Percentiles rank a stretch among this genome's conserved stretches.
Evolutionary conservation across 2,797 vertebrate genomes (phyloP).

Genomic region (Lophius americanus): DNA sequence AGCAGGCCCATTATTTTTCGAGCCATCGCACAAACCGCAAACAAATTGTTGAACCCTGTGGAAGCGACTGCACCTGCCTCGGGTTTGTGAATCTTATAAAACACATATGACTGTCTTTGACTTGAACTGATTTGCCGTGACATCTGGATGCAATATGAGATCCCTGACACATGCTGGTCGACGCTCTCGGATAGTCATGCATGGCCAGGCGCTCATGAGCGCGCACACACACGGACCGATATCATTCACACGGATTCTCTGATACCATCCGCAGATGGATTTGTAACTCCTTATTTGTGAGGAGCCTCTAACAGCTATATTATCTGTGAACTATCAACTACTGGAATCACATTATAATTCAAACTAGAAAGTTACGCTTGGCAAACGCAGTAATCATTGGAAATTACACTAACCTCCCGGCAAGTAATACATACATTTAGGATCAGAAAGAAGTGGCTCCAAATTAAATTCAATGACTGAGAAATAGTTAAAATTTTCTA

Average conservation of each 20-base stretch:
- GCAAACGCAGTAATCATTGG: too few species aligned
- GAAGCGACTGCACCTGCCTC: slow-evolving; percentile 77
- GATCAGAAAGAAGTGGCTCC: not conserved
- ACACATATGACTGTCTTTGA: slow-evolving; percentile 81
- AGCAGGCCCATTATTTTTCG: slow-evolving; percentile 32
- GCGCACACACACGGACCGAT: slow-evolving; percentile 25
- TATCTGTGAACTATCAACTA: too few species aligned
- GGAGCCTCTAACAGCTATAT: slow-evolving; percentile 1
- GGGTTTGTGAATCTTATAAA: slow-evolving; percentile 77
- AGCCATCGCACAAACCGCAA: slow-evolving; percentile 29
- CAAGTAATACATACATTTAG: too few species aligned
- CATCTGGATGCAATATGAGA: slow-evolving; percentile 86
- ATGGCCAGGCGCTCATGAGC: slow-evolving; percentile 49
- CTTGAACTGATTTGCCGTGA: slow-evolving; percentile 83
- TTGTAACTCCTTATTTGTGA: slow-evolving; percentile 5
- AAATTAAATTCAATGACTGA: not conserved
- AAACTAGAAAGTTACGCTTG: too few species aligned
- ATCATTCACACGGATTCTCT: slow-evolving; percentile 40
- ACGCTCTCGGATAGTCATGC: slow-evolving; percentile 64
- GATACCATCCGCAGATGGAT: slow-evolving; percentile 3
- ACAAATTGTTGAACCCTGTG: slow-evolving; percentile 54
- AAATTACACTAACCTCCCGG: too few species aligned
- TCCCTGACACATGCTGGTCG: slow-evolving; percentile 78
- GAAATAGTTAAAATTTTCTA: not conserved
- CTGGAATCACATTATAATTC: too few species aligned